Conservation (phyloP, 2,113 vertebrate species). For the Harpagus bidentatus region DNA sequence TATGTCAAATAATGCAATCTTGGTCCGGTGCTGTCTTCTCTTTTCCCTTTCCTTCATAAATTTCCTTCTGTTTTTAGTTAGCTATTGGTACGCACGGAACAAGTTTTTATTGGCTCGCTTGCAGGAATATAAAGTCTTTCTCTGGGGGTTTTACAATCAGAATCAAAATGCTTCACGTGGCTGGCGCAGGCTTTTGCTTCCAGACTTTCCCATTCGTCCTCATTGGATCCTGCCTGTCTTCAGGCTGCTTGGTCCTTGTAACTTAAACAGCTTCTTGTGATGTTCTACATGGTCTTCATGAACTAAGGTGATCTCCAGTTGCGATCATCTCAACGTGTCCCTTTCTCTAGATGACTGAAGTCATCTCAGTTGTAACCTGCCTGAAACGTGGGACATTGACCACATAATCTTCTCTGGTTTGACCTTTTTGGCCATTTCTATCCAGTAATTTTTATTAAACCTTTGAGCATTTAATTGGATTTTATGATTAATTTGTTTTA, state of each 20-base stretch:
- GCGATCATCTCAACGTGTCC: accelerated
- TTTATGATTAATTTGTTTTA: neutral
- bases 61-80: neutral
- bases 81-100: accelerated
- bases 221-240: neutral
- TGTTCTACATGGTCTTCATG: neutral
- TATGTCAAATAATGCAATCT: neutral
- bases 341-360: neutral
- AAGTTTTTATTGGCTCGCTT: neutral
- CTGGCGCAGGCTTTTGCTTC: neutral
- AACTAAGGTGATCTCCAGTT: neutral
- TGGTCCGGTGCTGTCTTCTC: neutral
- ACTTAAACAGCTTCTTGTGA: neutral
- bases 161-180: neutral
- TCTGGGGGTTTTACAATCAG: neutral
- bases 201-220: neutral
- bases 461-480: neutral
- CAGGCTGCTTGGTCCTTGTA: neutral
- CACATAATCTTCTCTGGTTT: neutral
- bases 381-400: neutral
- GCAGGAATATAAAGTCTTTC: neutral
- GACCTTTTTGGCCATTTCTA: neutral
- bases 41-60: neutral
- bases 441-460: neutral
- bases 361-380: neutral